Conservation (phyloP, 2,888 invertebrate genomes). For the Yponomeuta malinellus region DNA sequence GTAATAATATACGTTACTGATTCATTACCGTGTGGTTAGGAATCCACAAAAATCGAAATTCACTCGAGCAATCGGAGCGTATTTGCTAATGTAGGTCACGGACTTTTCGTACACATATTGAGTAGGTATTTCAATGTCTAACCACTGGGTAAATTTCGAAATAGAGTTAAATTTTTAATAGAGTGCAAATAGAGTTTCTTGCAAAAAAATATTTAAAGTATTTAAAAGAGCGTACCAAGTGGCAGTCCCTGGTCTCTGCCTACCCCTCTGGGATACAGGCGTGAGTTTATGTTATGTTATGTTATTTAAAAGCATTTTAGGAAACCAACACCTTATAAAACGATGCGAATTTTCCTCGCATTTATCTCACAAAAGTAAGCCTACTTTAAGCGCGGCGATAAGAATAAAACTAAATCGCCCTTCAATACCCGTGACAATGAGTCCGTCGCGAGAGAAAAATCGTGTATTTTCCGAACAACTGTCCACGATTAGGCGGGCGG, state of each 20-base stretch:
- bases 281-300: no score
- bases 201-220: not conserved
- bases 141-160: no score
- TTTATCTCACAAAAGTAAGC: not conserved
- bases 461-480: conserved; percentile 7
- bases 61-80: not conserved
- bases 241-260: no score
- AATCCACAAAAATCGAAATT: not conserved
- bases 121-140: not conserved
- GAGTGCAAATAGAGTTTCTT: not conserved
- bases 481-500: conserved; percentile 20
- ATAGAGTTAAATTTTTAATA: no score
- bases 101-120: not conserved
- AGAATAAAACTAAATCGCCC: conserved; percentile 1
- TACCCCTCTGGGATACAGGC: no score
- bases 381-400: not conserved
- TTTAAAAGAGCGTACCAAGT: no score
- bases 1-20: not conserved
- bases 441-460: not conserved
- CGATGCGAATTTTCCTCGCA: not conserved
- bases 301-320: not conserved
- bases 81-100: not conserved
- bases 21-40: not conserved
- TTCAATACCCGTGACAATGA: conserved; percentile 1
- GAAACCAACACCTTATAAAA: not conserved